These are phyloP conservation scores for Pectinophora gossypiella DNA, from an alignment of 1,140 invertebrate genomes.

Conservation along the genomic window DNA sequence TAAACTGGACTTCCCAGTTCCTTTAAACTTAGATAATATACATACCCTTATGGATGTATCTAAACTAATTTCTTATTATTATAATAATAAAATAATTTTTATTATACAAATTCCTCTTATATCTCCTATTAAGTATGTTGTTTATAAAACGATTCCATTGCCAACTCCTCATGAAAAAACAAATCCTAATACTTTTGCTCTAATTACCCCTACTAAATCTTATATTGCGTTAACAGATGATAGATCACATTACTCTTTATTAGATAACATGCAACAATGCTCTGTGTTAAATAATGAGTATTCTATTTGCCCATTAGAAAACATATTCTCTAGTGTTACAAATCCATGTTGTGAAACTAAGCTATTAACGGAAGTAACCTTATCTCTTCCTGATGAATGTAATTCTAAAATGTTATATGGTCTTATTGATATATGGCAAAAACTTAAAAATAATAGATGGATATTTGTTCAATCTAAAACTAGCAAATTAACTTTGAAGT, in stretches of 20 bases:
- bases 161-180: neutral
- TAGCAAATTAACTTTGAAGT: conserved; percentile 21
- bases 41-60: neutral
- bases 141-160: neutral
- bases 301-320: neutral
- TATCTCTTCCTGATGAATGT: conserved; percentile 1
- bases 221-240: neutral
- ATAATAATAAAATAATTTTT: conserved; percentile 1
- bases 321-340: neutral
- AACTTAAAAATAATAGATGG: conserved; percentile 20
- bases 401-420: conserved; percentile 19
- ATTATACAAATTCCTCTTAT: neutral
- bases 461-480: conserved; percentile 24
- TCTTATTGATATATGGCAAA: conserved; percentile 27
- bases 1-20: neutral
- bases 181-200: neutral
- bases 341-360: conserved; percentile 8
- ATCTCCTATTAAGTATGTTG: neutral
- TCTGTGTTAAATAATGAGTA: neutral
- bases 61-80: neutral
- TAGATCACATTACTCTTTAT: conserved; percentile 1
- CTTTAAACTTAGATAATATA: neutral
- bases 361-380: conserved; percentile 5
- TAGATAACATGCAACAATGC: neutral
- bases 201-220: neutral